Conservation (phyloP, 2,113 vertebrate genomes). For the Cyanocitta stelleri region DNA sequence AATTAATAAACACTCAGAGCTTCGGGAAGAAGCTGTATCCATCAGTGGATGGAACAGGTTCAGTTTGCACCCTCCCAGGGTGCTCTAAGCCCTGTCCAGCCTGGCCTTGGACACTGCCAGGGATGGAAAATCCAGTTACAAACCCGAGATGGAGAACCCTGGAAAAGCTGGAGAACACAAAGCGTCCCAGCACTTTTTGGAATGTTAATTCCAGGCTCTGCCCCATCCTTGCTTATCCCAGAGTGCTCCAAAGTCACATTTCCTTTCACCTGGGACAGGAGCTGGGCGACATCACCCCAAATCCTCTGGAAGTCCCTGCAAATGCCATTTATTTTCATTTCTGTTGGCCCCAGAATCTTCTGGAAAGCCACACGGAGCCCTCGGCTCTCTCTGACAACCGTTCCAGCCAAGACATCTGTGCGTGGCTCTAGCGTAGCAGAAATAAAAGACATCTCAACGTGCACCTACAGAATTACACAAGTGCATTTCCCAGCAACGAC, state of each 20-base stretch:
- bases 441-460: neutral
- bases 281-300: accelerated
- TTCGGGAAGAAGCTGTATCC: neutral
- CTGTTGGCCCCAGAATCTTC: neutral
- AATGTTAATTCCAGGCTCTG: neutral
- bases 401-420: no score
- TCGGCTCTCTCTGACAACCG: neutral
- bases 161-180: neutral
- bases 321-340: neutral
- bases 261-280: neutral
- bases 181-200: neutral
- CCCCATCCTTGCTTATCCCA: no score
- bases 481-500: neutral
- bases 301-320: neutral
- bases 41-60: accelerated
- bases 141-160: accelerated
- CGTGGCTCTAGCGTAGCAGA: accelerated
- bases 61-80: accelerated
- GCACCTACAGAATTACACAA: accelerated
- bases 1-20: accelerated
- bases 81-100: neutral
- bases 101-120: neutral
- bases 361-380: neutral
- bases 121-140: neutral
- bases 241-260: accelerated